Percentiles rank a stretch among this genome's conserved stretches.
phyloP scores from a whole-genome alignment of 2,888 invertebrate genomes.

The Sphaerophoria taeniata region DNA sequence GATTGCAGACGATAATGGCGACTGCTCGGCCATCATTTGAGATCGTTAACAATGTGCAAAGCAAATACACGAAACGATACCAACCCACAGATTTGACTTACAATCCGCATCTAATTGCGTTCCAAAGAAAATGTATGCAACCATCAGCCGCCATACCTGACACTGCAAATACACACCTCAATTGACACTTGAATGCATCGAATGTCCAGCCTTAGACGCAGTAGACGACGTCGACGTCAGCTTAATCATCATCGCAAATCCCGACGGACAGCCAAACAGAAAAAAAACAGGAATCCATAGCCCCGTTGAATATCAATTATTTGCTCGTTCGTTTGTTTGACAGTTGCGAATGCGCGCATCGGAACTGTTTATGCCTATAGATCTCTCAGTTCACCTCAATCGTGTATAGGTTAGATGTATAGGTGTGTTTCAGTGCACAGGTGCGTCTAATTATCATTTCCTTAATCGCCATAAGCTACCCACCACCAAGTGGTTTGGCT shows the following conservation, averaged over 20 bases:
- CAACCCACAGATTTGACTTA: slow-evolving; percentile 63
- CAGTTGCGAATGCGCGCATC: slow-evolving; percentile 67
- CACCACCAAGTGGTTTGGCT: slow-evolving; percentile 56
- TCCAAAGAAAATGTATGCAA: slow-evolving; percentile 56
- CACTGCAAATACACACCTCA: slow-evolving; percentile 66
- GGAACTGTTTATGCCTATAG: slow-evolving; percentile 53
- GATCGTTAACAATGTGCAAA: slow-evolving; percentile 28
- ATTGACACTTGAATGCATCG: slow-evolving; percentile 71
- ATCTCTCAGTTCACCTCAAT: slow-evolving; percentile 17
- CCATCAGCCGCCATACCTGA: slow-evolving; percentile 49
- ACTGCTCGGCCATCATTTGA: slow-evolving; percentile 10
- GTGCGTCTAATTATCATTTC: slow-evolving; percentile 74
- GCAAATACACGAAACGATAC: neutral
- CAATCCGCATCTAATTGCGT: slow-evolving; percentile 66
- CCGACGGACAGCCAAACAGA: slow-evolving; percentile 13
- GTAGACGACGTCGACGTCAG: slow-evolving; percentile 54
- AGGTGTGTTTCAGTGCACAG: slow-evolving; percentile 47
- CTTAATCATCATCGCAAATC: slow-evolving; percentile 59
- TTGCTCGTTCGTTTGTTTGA: slow-evolving; percentile 63
- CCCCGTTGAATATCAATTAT: slow-evolving; percentile 71
- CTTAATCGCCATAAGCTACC: slow-evolving; percentile 74
- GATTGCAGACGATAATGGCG: slow-evolving; percentile 44
- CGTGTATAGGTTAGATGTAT: slow-evolving; percentile 12
- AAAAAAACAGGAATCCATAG: slow-evolving; percentile 27
- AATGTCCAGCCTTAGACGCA: slow-evolving; percentile 43